A percentile compares a stretch with the other conserved stretches of the same genome.
Conservation (phyloP, 2,113 vertebrate species). For the Merops nubicus region DNA sequence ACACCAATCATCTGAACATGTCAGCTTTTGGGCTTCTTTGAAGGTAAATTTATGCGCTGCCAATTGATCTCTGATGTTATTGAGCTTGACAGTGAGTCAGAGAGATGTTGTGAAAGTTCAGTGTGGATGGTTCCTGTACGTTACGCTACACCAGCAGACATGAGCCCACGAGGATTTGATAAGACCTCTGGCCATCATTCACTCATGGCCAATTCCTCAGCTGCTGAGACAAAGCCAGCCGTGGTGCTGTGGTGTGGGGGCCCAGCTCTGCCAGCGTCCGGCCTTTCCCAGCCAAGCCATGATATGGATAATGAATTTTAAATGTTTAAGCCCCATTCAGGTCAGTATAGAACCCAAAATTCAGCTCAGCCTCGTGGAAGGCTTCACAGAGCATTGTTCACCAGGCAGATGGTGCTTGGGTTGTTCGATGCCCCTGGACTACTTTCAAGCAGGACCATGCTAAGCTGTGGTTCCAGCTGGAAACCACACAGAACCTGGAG, state of each 20-base stretch:
- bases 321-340: fast-evolving
- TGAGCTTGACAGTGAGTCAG: not conserved
- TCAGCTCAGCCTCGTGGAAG: not conserved
- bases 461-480: not conserved
- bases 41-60: not conserved
- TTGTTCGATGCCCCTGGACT: too few relatives aligned
- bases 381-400: fast-evolving
- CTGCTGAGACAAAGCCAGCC: fast-evolving
- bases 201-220: not conserved
- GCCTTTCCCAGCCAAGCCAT: not conserved
- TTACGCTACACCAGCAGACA: not conserved
- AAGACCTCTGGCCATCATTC: not conserved
- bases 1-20: fast-evolving
- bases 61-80: not conserved
- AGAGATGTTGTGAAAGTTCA: not conserved
- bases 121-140: not conserved
- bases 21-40: not conserved
- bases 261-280: not conserved
- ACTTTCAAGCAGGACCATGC: not conserved
- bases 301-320: fast-evolving
- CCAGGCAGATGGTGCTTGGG: fast-evolving
- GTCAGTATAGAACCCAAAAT: not conserved
- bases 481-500: not conserved
- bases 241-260: fast-evolving
- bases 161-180: fast-evolving